These are phyloP conservation scores for Caenorhabditis doughertyi DNA, from an alignment of 2,888 invertebrate species.

Conservation along the genomic window DNA sequence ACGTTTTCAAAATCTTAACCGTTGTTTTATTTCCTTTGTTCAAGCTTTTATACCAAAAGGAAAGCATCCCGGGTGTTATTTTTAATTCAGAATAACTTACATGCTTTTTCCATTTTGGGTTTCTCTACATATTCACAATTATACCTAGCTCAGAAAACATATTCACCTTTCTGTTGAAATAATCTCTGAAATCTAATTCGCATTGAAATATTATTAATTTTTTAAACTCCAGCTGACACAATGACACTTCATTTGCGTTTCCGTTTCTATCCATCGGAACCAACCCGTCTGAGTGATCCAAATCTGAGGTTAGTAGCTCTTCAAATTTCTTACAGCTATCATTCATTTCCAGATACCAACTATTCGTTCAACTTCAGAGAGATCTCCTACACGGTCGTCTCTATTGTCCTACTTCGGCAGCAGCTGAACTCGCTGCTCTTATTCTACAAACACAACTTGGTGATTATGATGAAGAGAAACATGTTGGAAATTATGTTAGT, in stretches of 20 bases:
- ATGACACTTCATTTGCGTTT: slow-evolving; percentile 95
- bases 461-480: slow-evolving; percentile 92
- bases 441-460: slow-evolving; percentile 91
- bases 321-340: not conserved
- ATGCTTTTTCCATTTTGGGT: too few relatives aligned
- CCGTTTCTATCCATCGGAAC: slow-evolving; percentile 97
- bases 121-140: too few relatives aligned
- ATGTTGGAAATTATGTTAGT: slow-evolving; percentile 91
- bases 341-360: slow-evolving; percentile 87
- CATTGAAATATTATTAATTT: too few relatives aligned
- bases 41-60: too few relatives aligned
- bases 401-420: slow-evolving; percentile 88
- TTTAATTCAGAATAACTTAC: too few relatives aligned
- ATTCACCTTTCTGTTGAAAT: too few relatives aligned
- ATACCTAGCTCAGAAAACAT: too few relatives aligned
- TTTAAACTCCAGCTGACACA: slow-evolving; percentile 72
- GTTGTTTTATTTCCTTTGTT: slow-evolving; percentile 30
- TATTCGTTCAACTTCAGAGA: slow-evolving; percentile 93
- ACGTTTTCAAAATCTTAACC: slow-evolving; percentile 3
- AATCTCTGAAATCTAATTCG: too few relatives aligned
- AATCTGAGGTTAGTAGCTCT: slow-evolving; percentile 87
- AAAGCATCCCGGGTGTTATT: not conserved
- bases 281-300: slow-evolving; percentile 93
- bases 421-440: slow-evolving; percentile 77
- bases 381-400: slow-evolving; percentile 95